phyloP scores from a whole-genome alignment of 2,888 invertebrate species.

The Argynnis bischoffii region DNA sequence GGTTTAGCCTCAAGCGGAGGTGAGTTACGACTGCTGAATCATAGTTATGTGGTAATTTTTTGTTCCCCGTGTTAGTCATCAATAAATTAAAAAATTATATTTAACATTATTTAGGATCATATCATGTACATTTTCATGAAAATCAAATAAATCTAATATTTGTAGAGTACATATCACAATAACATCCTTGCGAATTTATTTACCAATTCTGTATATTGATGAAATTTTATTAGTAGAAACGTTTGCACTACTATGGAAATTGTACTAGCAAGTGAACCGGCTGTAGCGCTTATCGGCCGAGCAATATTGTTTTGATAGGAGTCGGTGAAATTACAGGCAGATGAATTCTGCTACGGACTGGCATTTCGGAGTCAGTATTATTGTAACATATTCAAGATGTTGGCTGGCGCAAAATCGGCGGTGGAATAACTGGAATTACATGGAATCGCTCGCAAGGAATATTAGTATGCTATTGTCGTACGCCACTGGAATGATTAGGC shows the following conservation, averaged over 20 bases:
- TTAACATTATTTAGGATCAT: neutral
- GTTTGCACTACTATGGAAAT: conserved; percentile 26
- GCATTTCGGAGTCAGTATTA: conserved; percentile 52
- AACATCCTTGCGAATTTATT: neutral
- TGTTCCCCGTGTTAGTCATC: conserved; percentile 35
- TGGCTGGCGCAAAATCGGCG: conserved; percentile 64
- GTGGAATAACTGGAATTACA: conserved; percentile 71
- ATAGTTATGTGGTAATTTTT: conserved; percentile 52
- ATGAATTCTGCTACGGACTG: conserved; percentile 43
- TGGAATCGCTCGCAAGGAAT: conserved; percentile 69
- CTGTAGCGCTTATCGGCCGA: conserved; percentile 37
- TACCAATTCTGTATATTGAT: conserved; percentile 4
- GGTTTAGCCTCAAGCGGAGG: conserved; percentile 71
- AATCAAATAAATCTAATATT: neutral
- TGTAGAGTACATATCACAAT: neutral
- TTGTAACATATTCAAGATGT: conserved; percentile 76
- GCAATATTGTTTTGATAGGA: conserved; percentile 39
- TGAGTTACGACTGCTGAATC: conserved; percentile 67
- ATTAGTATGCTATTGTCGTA: conserved; percentile 76
- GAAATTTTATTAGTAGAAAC: conserved; percentile 23
- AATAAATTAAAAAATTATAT: conserved; percentile 19
- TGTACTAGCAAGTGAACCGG: conserved; percentile 32
- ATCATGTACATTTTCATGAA: neutral
- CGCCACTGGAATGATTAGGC: conserved; percentile 76
- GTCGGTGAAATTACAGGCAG: conserved; percentile 39